phyloP scores from a whole-genome alignment of 2,113 vertebrate genomes.

The Heterotilapia buettikoferi region DNA sequence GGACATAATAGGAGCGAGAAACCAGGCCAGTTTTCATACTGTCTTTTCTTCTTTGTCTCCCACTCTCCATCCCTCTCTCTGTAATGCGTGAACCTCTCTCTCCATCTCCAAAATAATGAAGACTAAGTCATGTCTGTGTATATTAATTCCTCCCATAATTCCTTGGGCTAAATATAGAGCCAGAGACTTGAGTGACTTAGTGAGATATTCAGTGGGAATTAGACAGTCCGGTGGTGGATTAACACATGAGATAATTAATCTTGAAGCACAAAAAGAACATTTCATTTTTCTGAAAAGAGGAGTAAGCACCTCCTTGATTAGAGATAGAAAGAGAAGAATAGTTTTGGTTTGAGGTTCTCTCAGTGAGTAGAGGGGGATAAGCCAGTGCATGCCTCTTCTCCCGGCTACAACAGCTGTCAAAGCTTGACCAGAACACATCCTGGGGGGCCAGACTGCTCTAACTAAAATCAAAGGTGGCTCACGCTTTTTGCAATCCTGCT shows the following conservation, averaged over 20 bases:
- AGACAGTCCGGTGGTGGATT: slow-evolving; percentile 12
- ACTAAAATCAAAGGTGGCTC: background rate
- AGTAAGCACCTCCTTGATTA: background rate
- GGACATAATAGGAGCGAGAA: slow-evolving; percentile 38
- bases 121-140: slow-evolving; percentile 43
- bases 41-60: background rate
- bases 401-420: slow-evolving; percentile 32
- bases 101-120: slow-evolving; percentile 36
- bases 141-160: slow-evolving; percentile 52
- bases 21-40: slow-evolving; percentile 39
- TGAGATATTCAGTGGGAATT: slow-evolving; percentile 23
- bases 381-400: slow-evolving; percentile 6
- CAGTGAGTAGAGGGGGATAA: background rate
- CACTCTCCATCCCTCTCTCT: background rate
- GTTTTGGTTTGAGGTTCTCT: background rate
- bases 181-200: slow-evolving; percentile 24
- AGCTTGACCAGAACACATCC: background rate
- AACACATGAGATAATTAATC: slow-evolving; percentile 3
- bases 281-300: background rate
- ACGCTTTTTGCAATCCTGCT: background rate
- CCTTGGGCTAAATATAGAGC: slow-evolving; percentile 46
- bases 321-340: background rate
- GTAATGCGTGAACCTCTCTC: background rate
- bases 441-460: background rate
- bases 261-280: background rate